A percentile compares a stretch with the other conserved stretches of the same genome.
These are phyloP conservation scores for Melanotus villosus DNA, from an alignment of 2,888 invertebrate species.

Conservation along the genomic window DNA sequence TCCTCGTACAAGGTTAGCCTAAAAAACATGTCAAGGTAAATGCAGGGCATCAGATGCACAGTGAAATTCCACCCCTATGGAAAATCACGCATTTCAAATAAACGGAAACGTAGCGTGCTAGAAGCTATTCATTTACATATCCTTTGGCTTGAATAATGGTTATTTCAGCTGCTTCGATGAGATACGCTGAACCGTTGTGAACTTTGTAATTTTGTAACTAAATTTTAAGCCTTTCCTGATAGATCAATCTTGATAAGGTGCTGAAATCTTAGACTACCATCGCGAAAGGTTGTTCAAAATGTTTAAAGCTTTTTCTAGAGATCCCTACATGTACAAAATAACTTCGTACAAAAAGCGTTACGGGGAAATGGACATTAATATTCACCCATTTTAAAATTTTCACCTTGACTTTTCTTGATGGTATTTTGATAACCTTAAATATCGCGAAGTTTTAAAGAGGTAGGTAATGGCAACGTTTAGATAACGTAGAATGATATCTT, in stretches of 20 bases:
- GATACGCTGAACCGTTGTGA: constrained; percentile 10
- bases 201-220: constrained; percentile 11
- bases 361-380: no score
- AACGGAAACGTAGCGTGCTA: constrained; percentile 40
- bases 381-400: no score
- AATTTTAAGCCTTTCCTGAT: not conserved
- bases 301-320: no score
- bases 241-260: constrained; percentile 1
- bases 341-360: no score
- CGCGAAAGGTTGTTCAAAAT: no score
- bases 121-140: constrained; percentile 39
- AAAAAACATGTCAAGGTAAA: constrained; percentile 14
- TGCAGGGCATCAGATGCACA: constrained; percentile 31
- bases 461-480: no score
- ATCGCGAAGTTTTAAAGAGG: no score
- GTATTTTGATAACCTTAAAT: no score
- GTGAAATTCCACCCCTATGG: constrained; percentile 22
- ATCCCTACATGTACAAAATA: no score
- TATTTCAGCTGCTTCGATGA: constrained; percentile 31
- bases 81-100: constrained; percentile 35
- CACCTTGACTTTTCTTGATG: no score
- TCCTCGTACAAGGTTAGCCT: constrained; percentile 20
- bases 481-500: no score
- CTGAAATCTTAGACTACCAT: not conserved
- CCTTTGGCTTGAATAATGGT: constrained; percentile 30